phyloP scores from a whole-genome alignment of 2,888 invertebrate genomes.

The Scotopteryx bipunctaria region DNA sequence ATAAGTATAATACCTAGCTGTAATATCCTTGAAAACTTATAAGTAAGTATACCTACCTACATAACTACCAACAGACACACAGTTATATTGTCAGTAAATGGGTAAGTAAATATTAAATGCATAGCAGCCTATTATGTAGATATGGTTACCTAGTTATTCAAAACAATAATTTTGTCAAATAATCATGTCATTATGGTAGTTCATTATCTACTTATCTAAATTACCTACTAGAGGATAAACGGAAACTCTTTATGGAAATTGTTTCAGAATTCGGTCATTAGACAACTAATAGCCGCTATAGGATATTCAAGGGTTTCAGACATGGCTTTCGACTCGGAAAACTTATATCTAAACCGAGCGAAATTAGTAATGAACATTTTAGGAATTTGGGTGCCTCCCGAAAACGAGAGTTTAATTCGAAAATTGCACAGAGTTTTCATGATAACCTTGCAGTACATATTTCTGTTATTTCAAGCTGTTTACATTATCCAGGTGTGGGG shows the following conservation, averaged over 20 bases:
- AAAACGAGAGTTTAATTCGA: conserved; percentile 44
- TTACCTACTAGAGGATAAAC: conserved; percentile 6
- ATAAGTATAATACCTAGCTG: too few species aligned
- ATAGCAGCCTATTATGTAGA: too few species aligned
- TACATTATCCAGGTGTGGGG: conserved; percentile 71
- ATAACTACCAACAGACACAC: too few species aligned
- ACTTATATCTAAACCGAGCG: conserved; percentile 64
- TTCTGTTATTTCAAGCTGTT: conserved; percentile 66
- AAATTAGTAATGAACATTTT: conserved; percentile 67
- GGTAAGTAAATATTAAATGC: too few species aligned
- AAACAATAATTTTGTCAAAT: too few species aligned
- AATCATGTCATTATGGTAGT: too few species aligned
- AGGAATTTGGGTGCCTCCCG: conserved; percentile 67
- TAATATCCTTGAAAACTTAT: too few species aligned
- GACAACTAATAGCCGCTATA: not conserved
- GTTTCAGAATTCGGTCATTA: conserved; percentile 6
- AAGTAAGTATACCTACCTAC: too few species aligned
- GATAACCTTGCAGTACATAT: conserved; percentile 62
- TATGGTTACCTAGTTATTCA: too few species aligned
- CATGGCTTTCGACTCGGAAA: conserved; percentile 43
- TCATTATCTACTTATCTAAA: not conserved
- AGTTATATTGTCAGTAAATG: too few species aligned
- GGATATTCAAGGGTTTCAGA: not conserved
- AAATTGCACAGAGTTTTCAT: conserved; percentile 57
- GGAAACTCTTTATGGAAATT: conserved; percentile 6